phyloP scores from a whole-genome alignment of 2,797 vertebrate genomes.

The Sebastes hubbsi region DNA sequence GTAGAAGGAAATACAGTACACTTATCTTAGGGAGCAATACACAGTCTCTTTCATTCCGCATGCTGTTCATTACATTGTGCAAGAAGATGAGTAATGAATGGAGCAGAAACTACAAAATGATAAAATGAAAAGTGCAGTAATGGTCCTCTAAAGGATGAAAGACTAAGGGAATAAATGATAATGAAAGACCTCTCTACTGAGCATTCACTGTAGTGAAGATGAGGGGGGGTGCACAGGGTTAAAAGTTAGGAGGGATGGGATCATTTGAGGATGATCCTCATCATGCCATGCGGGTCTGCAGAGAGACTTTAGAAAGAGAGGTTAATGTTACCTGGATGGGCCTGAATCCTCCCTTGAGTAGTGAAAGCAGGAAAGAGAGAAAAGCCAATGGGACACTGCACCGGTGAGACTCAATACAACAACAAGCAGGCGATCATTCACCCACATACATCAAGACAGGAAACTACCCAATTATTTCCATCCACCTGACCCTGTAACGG shows the following conservation, averaged over 20 bases:
- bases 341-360: constrained; percentile 99
- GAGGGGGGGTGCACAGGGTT: constrained; percentile 13
- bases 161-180: constrained; percentile 16
- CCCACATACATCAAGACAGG: constrained; percentile 22
- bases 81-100: constrained; percentile 54
- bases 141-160: constrained; percentile 16
- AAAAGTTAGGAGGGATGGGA: constrained; percentile 33
- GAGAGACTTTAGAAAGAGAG: constrained; percentile 57
- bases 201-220: constrained; percentile 35
- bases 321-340: constrained; percentile 87
- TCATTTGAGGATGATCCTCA: constrained; percentile 51
- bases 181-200: constrained; percentile 11
- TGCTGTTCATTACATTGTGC: constrained; percentile 56
- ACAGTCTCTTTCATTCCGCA: constrained; percentile 45
- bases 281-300: constrained; percentile 83
- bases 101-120: constrained; percentile 20
- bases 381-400: constrained; percentile 93
- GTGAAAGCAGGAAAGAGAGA: constrained; percentile 96
- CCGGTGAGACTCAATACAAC: constrained; percentile 58
- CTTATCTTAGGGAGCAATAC: neutral
- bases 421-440: constrained; percentile 34
- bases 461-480: constrained; percentile 12
- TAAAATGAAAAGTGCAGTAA: constrained; percentile 30
- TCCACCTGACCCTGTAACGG: constrained; percentile 10
- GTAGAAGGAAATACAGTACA: neutral